Percentiles rank a stretch among this genome's conserved stretches.
phyloP scores from a whole-genome alignment of 2,888 invertebrate genomes.

The Cantharis rufa region DNA sequence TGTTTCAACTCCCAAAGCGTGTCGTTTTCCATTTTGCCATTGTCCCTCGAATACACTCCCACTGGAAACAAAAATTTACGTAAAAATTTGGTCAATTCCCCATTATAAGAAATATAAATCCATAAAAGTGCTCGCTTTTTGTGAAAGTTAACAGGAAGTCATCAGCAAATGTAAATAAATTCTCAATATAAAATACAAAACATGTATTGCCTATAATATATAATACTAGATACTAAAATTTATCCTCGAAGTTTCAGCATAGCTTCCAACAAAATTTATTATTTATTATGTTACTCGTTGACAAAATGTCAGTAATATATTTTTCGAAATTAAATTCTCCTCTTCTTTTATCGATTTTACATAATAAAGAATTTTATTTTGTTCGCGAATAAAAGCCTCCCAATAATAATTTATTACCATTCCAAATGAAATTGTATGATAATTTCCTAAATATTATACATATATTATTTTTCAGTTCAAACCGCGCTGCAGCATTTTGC shows the following conservation, averaged over 20 bases:
- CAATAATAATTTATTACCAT: background rate
- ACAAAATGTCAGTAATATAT: background rate
- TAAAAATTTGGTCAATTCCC: background rate
- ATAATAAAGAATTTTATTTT: background rate
- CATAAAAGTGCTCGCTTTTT: background rate
- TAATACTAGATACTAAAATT: background rate
- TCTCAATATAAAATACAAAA: background rate
- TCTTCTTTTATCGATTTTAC: background rate
- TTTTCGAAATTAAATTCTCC: background rate
- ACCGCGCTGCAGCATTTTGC: no score
- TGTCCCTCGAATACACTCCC: conserved; percentile 97
- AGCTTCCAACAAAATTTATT: background rate
- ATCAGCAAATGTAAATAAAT: background rate
- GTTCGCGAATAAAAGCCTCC: no score
- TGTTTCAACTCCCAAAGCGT: conserved; percentile 96
- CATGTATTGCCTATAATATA: background rate
- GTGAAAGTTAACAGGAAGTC: background rate
- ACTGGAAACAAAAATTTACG: conserved; percentile 63
- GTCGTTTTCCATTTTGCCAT: conserved; percentile 99
- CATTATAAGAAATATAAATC: background rate
- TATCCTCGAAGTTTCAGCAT: background rate
- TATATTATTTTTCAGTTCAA: no score
- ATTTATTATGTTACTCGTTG: background rate
- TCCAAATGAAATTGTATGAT: no score
- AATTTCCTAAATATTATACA: no score